Evolutionary conservation across 2,113 vertebrate genomes (phyloP), one percentile per base, ranked within the genome.

Genomic region (Centropus bengalensis): DNA sequence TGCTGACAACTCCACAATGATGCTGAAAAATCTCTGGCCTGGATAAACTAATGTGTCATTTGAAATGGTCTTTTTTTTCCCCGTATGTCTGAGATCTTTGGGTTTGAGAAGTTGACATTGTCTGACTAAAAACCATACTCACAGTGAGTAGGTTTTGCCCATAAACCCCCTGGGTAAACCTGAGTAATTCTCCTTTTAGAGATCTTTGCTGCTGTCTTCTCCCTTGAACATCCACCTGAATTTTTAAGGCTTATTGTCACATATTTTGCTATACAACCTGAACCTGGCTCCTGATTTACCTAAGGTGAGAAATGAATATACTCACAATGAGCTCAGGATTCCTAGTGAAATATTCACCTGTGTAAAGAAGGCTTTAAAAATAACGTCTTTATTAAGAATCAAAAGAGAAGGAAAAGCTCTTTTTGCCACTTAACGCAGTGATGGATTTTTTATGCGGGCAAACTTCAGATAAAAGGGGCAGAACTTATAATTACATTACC

Each of bases 401-500:
- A 81, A 63, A 73, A 86, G 45, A 40, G 10, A 36, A 58, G 14
- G 24, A 87, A 95, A 91, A 87, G 17, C 38, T 5, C 1, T 63
- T 88, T 93, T 86, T 18, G 59, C 59, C 27, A 74, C 62, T 88
- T 96, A 89, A 88, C 64, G 28, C 63, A 60, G 75, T 12, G 76
- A 67, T 56, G 42, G 78, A 42, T 64, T 33, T 74, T 76, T 75
- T 51, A 40, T 76, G 33, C 42, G 24, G 77, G 91, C 75, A 93
- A 82, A 80, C 20, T 88, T 91, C 18, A 60, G 79, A 59, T 89
- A 70, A 89, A 93, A 74, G 59, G 32, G 64, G 32, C 45, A 86
- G 89, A 86, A 85, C 56, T 74, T 88, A 73, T 88, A 83, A 94
- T 94, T 96, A 36, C 56, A 12, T 95, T 95, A 58, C 60, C 51